Evolutionary conservation across 2,113 vertebrate genomes (phyloP).

Genomic region (Phalacrocorax carbo): DNA sequence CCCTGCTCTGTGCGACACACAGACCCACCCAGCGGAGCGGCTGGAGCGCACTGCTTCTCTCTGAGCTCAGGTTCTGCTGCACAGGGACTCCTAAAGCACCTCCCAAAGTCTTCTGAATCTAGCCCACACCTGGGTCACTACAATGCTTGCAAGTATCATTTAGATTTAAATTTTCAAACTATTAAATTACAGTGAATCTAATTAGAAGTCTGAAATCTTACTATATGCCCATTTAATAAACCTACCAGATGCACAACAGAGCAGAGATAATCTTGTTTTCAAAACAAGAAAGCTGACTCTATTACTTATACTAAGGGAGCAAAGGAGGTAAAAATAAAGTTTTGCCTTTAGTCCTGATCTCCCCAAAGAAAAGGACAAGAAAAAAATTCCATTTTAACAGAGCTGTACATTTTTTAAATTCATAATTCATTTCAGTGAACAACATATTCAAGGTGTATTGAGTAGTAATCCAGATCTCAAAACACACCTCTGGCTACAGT

Average conservation of each 20-base stretch:
- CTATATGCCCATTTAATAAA: background rate
- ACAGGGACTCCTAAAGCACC: background rate
- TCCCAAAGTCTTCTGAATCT: background rate
- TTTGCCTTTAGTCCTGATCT: background rate
- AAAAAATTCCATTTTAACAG: background rate
- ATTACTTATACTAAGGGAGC: background rate
- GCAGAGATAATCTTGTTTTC: background rate
- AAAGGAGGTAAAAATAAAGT: background rate
- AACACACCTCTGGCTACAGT: background rate
- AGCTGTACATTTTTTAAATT: background rate
- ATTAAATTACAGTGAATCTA: background rate
- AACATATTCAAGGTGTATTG: background rate
- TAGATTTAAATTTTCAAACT: background rate
- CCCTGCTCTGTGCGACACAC: rapidly evolving
- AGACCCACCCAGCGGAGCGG: rapidly evolving
- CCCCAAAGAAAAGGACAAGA: background rate
- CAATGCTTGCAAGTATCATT: background rate
- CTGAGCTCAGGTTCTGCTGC: background rate
- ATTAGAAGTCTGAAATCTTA: background rate
- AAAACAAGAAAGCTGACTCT: background rate
- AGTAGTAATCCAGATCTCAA: background rate
- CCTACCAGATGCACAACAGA: background rate
- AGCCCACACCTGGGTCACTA: background rate
- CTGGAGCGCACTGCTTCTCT: background rate
- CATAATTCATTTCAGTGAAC: background rate